Evolutionary conservation across 2,888 invertebrate species (phyloP), one percentile per base, ranked within the genome.

Genomic region (Drosophila ustulata): DNA sequence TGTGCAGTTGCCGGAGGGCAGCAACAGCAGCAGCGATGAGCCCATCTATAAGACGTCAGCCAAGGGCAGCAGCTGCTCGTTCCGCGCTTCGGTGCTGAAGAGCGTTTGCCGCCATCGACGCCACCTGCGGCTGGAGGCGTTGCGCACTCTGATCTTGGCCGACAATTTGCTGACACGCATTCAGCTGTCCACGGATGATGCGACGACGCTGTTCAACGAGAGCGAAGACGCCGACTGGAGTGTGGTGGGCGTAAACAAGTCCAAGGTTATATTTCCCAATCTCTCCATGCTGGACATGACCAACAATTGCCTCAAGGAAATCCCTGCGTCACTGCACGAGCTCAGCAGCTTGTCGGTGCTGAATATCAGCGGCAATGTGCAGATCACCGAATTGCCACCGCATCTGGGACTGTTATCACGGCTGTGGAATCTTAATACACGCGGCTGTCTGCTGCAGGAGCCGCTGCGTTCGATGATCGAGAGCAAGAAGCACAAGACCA

Each of bases 341-440:
- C 94, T 99, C 4, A 94, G 94, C 67, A 96, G 97, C 91, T 93
- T 99, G 3, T 97, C 98, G n/a, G 98, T 99, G 41, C 94, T 99
- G 41, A 99, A 98, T 91, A 95, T 99, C 51, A 97, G 97, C 89
- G 92, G 93, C 4, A 93, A 91, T 92, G 82, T 93, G 93, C 97
- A 97, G 41, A 95, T 98, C 57, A 95, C 94, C 4, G 96, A 98
- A 89, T 94, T 99, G 58, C 99, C 99, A 0, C 96, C 99, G 0
- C 97, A 98, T 92, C 96, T 99, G 95, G 99, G 99, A 0, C 93
- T 98, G 6, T 94, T 99, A 2, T 96, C 96, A 0, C 95, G 98
- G n/a, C 94, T 99, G 41, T 99, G 99, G 99, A 99, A 98, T 93
- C 93, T 99, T 41, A 98, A 97, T 92, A 96, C 98, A 3, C 94